Evolutionary conservation across 1,140 invertebrate genomes (phyloP), one percentile per base, ranked within the genome.

Genomic region (Platorchestia sp.): DNA sequence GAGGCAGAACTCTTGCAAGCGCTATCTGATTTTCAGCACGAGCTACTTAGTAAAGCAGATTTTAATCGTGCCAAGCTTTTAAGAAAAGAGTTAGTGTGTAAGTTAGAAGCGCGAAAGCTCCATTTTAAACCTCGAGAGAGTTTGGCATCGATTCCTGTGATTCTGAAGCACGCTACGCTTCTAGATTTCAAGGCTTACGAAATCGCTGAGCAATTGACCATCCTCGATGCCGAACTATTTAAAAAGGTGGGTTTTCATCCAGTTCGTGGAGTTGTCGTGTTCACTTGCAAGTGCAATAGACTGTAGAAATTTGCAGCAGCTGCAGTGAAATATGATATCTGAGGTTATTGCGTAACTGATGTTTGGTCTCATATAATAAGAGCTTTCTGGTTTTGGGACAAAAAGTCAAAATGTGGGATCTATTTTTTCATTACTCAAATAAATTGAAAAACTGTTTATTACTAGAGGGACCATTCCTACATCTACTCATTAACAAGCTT

Each of bases 141-240:
- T 27, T 86, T 75, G n/a, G 45, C 86, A 27, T 45, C 95, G 22
- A 95, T 95, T 36, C 47, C 86, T 40, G 93, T 36, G 42, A 95
- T 95, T 7, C 89, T 95, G 5, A 95, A 95, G 40, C 95, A 86
- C 45, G 95, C 86, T 22, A 98, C 98, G 1, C 97, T 99, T 41
- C 97, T 99, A 10, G 99, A 99, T 97, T 99, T 99, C 97, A 99
- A 99, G 97, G 98, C 99, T 42, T 98, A 98, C 97, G 98, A 98
- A 95, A 98, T 99, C 51, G 99, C 99, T 7, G 99, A 99, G 97
- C 99, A 99, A 97, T 99, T 99, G 99, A 99, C 99, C 0, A 97
- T 99, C 40, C 97, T 99, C 42, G 99, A 99, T 97, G 98, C 99
- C 0, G 98, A 99, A 96, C 97, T 99, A 44, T 99, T 99, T 97